Evolutionary conservation across 53 echinoderm and acorn worm genomes (phyloP), one percentile per base, ranked within the genome.

Genomic region (Echinometra lucunter): DNA sequence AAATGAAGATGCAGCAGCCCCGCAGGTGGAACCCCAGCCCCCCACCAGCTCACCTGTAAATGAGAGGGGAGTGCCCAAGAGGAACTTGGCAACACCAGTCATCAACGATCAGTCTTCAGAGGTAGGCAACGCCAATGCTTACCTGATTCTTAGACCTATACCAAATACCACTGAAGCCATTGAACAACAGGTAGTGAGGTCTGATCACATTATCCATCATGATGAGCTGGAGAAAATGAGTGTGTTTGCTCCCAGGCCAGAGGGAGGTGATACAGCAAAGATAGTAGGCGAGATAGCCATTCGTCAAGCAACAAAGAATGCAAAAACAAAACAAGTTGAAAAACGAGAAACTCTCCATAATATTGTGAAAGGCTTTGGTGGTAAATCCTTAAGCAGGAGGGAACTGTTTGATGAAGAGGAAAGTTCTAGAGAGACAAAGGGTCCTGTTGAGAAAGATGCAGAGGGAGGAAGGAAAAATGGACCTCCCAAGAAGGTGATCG

Each of bases 231-330:
- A 98, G 27, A 96, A 95, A 53, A 91, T 97, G 92, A 97, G 97
- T 74, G 74, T 95, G 37, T 97, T 97, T 72, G 92, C 96, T 35
- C 95, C 91, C 25, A 34, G 91, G 89, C 95, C 92, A 44, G 94
- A 96, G 57, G 95, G 96, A 3, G 96, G 96, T 19, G 97, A 96
- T 88, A 97, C 97, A 21, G 92, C 98, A 23, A 97, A 97, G 44
- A 94, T 98, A n/a, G 96, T 98, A n/a, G 98, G 97, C 7, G 98
- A 98, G 95, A 98, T 98, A 66, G 95, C 97, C 38, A 97, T 97
- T 66, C 96, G 97, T 23, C 97, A 97, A 90, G 98, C 97, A 38
- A 85, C 94, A 53, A 95, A 96, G 92, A 94, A 95, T 0, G 96
- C 74, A 11, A 90, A 92, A 78, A 94, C 88, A 17, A 80, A 44